phyloP scores from a whole-genome alignment of 2,888 invertebrate species.

The Xanthia togata region DNA sequence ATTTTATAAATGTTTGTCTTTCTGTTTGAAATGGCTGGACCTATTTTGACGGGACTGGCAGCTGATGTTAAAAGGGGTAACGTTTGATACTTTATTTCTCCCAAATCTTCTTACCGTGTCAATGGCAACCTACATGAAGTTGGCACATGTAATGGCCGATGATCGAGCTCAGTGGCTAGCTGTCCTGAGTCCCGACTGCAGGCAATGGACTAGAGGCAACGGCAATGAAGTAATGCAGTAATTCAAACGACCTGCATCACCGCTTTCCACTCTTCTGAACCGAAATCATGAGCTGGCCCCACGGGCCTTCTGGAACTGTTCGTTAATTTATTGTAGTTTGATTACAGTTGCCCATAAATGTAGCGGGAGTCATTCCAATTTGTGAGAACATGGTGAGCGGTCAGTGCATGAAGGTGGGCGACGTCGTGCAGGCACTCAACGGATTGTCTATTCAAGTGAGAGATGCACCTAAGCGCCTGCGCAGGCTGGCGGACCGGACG shows the following conservation, averaged over 20 bases:
- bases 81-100: no score
- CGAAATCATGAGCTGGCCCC: not conserved
- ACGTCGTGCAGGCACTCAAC: conserved; percentile 94
- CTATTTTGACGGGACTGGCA: no score
- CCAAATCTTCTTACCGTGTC: no score
- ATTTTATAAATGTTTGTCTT: no score
- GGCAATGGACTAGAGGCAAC: not conserved
- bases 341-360: conserved; percentile 78
- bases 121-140: no score
- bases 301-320: not conserved
- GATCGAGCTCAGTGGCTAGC: not conserved
- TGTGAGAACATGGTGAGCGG: conserved; percentile 96
- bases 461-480: conserved; percentile 47
- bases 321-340: not conserved
- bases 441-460: conserved; percentile 93
- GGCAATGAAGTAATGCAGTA: not conserved
- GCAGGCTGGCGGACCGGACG: no score
- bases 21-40: no score
- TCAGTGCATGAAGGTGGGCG: conserved; percentile 94
- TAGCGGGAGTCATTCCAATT: conserved; percentile 92
- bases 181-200: not conserved
- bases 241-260: not conserved
- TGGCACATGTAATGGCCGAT: not conserved
- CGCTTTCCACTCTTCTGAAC: not conserved
- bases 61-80: no score